These are phyloP conservation scores for Wasmannia auropunctata DNA, from an alignment of 1,140 invertebrate species.

Conservation along the genomic window DNA sequence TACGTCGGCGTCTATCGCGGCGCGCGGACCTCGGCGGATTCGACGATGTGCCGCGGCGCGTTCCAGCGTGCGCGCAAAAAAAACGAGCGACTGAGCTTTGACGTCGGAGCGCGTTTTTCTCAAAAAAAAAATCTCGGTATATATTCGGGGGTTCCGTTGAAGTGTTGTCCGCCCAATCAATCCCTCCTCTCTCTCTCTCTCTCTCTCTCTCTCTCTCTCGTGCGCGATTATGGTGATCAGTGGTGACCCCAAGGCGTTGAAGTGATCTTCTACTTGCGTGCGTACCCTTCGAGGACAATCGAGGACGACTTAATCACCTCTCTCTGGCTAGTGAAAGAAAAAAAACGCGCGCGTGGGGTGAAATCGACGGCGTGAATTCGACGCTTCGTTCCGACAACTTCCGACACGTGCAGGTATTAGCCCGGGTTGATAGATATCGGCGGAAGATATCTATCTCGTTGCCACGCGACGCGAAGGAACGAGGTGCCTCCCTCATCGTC, in stretches of 20 bases:
- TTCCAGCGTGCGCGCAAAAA: slow-evolving; percentile 76
- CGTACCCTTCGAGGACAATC: background rate
- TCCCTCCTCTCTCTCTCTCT: too few relatives aligned
- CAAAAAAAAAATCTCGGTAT: background rate
- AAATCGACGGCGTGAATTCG: background rate
- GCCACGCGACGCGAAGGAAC: background rate
- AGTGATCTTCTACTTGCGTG: background rate
- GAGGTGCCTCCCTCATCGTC: background rate
- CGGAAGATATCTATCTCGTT: background rate
- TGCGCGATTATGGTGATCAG: slow-evolving; percentile 31
- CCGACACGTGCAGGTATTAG: background rate
- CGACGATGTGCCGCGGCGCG: slow-evolving; percentile 72
- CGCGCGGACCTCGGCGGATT: slow-evolving; percentile 17
- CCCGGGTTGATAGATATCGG: background rate
- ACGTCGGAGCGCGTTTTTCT: background rate
- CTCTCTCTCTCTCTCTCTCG: too few relatives aligned
- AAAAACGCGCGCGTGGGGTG: background rate
- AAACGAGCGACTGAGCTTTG: slow-evolving; percentile 5
- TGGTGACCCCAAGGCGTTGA: background rate
- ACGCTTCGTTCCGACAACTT: background rate
- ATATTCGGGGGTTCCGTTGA: background rate
- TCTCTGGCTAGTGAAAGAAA: background rate
- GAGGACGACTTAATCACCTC: background rate
- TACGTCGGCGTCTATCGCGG: slow-evolving; percentile 12
- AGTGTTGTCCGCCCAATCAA: background rate